Conservation (phyloP, 2,113 vertebrate genomes). For the Paradoxurus hermaphroditus region DNA sequence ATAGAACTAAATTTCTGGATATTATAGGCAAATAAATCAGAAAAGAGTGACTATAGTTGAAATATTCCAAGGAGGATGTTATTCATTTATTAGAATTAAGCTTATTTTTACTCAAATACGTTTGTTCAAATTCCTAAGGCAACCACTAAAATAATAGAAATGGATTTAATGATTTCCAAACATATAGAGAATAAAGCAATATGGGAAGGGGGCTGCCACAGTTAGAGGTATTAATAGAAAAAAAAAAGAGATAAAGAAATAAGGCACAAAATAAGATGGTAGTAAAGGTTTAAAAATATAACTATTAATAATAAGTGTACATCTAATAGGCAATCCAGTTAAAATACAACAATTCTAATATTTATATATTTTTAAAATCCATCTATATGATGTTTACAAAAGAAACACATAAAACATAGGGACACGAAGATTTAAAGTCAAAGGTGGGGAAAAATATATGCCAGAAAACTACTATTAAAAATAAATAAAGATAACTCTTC, state of each 20-base stretch:
- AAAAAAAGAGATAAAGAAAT: background rate
- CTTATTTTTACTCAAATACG: background rate
- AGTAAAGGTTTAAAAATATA: background rate
- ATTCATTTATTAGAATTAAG: background rate
- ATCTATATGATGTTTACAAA: background rate
- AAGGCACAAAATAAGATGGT: background rate
- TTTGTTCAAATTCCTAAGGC: background rate
- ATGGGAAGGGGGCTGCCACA: background rate
- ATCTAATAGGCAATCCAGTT: background rate
- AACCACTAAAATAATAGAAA: background rate
- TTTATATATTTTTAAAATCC: background rate
- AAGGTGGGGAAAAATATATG: background rate
- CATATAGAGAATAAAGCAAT: background rate
- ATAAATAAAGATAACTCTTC: background rate
- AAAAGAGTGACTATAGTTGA: background rate
- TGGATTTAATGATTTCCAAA: background rate
- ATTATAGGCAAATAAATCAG: background rate
- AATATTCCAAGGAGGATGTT: background rate
- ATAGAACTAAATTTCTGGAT: background rate
- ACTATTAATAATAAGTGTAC: background rate
- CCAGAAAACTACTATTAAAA: background rate
- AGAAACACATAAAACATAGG: background rate
- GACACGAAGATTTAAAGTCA: background rate
- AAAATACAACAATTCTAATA: background rate
- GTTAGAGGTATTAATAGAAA: background rate